Conservation (phyloP, 2,888 invertebrate genomes). For the Leucophora obtusa region DNA sequence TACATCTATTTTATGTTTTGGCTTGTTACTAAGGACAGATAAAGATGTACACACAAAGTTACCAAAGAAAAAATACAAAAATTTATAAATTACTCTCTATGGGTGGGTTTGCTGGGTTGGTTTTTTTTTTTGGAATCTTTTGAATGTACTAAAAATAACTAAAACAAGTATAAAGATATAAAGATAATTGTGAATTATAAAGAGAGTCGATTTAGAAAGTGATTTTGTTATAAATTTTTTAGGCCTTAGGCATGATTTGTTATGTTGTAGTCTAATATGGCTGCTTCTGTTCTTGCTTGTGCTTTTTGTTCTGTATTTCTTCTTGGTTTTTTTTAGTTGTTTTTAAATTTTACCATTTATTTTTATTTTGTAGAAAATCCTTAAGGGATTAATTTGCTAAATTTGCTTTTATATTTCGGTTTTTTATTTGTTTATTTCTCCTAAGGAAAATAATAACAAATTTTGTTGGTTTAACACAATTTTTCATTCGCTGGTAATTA, state of each 20-base stretch:
- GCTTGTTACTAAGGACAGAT: background rate
- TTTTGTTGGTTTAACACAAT: background rate
- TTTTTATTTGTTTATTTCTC: background rate
- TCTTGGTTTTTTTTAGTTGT: constrained; percentile 1
- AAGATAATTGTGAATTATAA: constrained; percentile 59
- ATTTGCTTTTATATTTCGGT: background rate
- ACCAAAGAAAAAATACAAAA: background rate
- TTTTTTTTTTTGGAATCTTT: background rate
- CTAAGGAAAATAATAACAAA: background rate
- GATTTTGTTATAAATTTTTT: constrained; percentile 53
- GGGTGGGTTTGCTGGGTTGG: constrained; percentile 20
- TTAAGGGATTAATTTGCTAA: constrained; percentile 47
- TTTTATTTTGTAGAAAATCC: constrained; percentile 26
- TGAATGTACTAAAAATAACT: background rate
- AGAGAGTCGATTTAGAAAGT: constrained; percentile 53
- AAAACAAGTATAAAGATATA: constrained; percentile 48
- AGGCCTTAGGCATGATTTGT: constrained; percentile 51
- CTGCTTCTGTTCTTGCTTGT: background rate
- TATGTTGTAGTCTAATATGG: constrained; percentile 14
- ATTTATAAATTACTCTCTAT: constrained; percentile 38
- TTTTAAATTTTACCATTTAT: constrained; percentile 35
- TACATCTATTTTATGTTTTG: background rate
- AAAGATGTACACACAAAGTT: background rate
- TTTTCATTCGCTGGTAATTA: constrained; percentile 13
- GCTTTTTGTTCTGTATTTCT: background rate